Percentiles rank a stretch among this genome's conserved stretches.
Conservation (phyloP, 2,888 invertebrate species). For the Eupeodes luniger region DNA sequence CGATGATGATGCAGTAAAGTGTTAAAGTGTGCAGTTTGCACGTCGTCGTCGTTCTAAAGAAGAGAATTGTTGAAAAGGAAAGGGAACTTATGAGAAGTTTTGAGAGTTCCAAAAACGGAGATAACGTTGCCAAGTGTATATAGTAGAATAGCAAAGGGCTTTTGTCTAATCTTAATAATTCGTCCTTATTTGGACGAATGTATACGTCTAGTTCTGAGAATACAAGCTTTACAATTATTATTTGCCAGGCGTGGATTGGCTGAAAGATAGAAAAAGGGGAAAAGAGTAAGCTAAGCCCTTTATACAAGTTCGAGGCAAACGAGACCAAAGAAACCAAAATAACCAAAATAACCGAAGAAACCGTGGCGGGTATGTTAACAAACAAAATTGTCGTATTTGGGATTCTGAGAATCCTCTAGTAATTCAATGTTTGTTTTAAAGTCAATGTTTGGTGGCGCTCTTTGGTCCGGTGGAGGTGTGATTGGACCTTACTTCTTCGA, state of each 20-base stretch:
- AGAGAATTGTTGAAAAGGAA: not conserved
- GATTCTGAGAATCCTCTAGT: too few species aligned
- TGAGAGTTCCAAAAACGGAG: conserved; percentile 37
- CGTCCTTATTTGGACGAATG: conserved; percentile 61
- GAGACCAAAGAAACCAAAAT: too few species aligned
- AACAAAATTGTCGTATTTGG: too few species aligned
- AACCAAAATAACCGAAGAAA: too few species aligned
- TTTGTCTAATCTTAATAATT: conserved; percentile 73
- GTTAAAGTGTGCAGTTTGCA: conserved; percentile 71
- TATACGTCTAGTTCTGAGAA: conserved; percentile 21
- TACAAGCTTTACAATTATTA: not conserved
- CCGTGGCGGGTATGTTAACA: too few species aligned
- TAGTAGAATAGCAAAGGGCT: conserved; percentile 37
- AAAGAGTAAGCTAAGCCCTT: not conserved
- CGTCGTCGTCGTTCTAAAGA: conserved; percentile 60
- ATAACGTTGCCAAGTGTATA: conserved; percentile 54
- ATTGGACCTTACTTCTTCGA: too few species aligned
- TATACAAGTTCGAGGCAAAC: too few species aligned
- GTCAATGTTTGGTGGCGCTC: too few species aligned
- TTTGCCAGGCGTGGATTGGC: not conserved
- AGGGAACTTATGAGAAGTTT: conserved; percentile 50
- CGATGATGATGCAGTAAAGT: conserved; percentile 48
- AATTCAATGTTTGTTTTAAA: too few species aligned
- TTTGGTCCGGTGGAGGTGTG: too few species aligned
- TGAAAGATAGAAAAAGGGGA: not conserved